Base-by-base conservation (phyloP, 2,113 vertebrate genomes). In the Colossoma macropomum region DNA sequence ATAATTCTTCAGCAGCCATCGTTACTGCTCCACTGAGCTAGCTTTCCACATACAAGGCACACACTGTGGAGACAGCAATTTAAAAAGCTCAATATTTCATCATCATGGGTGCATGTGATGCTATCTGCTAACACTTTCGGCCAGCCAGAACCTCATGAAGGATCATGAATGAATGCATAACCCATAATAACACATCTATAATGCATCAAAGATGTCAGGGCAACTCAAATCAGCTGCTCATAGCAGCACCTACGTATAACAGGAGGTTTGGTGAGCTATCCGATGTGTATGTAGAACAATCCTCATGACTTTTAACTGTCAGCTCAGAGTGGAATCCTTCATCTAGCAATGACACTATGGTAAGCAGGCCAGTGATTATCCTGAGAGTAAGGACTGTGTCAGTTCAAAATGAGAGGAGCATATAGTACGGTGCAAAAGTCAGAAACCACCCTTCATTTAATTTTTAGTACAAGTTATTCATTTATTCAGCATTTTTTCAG, bases 131-230 rank as follows among this genome's bases (percentile, higher is more conserved):
- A 85, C 45, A 81, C 25, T 68, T 0, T 69, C 23, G 66, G 19
- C 48, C 71, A 32, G 15, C 21, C 25, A 52, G 38, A 71, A 54
- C 23, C 79, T 81, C 10, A 87, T 77, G 50, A 85, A 21, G 81
- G 75, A 17, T 10, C 12, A 84, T 82, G n/a, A 84, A 85, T 85
- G 82, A 79, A 74, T 54, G 28, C 34, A 87, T 84, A 75, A 75
- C 56, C 59, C 86, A 78, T 82, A 66, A 75, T 82, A 81, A 85
- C 77, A 85, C 52, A 83, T 81, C 83, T 79, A 59, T 1, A 79
- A 85, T 81, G 71, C 30, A n/a, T 27, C 10, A 65, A 59, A 74
- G 28, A 84, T 88, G 80, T 81, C 84, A 79, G 85, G 80, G 84
- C 80, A 85, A 84, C 65, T 87, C 81, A 59, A 80, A 78, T 84